phyloP scores from a whole-genome alignment of 2,797 vertebrate genomes.

The Taenioides sp. region DNA sequence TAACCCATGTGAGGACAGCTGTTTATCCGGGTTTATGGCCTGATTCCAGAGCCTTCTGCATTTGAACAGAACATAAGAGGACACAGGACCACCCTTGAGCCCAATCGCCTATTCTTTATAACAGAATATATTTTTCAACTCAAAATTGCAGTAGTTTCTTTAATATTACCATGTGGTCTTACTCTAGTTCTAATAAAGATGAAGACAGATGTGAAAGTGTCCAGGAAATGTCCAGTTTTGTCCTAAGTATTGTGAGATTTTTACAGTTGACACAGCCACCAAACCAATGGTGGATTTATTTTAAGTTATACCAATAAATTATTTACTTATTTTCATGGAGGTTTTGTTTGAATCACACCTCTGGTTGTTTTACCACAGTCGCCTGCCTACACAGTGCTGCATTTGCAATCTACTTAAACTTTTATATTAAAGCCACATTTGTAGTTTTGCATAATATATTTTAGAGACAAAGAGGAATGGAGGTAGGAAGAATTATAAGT shows the following conservation, averaged over 20 bases:
- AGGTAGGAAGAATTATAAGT: background rate
- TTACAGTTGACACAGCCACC: background rate
- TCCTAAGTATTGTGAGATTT: background rate
- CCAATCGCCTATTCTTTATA: too few species aligned
- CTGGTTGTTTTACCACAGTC: conserved; percentile 4
- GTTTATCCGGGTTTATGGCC: too few species aligned
- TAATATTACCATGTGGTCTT: too few species aligned
- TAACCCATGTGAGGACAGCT: too few species aligned
- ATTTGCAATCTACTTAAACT: background rate
- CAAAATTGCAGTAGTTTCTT: too few species aligned
- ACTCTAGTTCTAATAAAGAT: too few species aligned
- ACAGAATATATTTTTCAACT: too few species aligned
- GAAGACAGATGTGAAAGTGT: too few species aligned
- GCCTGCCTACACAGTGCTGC: conserved; percentile 4
- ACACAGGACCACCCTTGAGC: too few species aligned
- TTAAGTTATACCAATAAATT: background rate
- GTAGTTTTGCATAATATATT: background rate
- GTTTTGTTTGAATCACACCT: conserved; percentile 12
- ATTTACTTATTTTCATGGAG: background rate
- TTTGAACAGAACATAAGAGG: too few species aligned
- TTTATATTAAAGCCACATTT: background rate
- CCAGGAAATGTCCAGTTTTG: too few species aligned
- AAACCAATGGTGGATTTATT: background rate
- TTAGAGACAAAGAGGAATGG: background rate
- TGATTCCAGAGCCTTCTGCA: too few species aligned